Percentiles rank a stretch among this genome's conserved stretches.
These are phyloP conservation scores for Pampus argenteus DNA, from an alignment of 2,797 vertebrate genomes.

Conservation along the genomic window DNA sequence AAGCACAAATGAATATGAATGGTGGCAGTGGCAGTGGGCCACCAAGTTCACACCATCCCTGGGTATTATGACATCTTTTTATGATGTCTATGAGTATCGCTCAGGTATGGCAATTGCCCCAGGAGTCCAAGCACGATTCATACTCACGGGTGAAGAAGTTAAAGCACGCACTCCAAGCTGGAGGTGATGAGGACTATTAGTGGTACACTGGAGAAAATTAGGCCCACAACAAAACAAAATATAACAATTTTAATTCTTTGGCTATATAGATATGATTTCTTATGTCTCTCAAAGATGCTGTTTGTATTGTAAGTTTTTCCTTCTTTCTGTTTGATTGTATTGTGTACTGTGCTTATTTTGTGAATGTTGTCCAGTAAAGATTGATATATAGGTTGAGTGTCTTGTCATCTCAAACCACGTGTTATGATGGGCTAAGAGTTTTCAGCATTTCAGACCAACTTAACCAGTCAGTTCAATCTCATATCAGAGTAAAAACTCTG, in stretches of 20 bases:
- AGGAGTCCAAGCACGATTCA: slow-evolving; percentile 67
- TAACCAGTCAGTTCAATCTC: no score
- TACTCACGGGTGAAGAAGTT: slow-evolving; percentile 5
- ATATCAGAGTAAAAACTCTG: no score
- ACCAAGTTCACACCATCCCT: slow-evolving; percentile 41
- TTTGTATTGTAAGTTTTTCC: no score
- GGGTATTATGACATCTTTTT: accelerated
- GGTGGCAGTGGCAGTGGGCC: slow-evolving; percentile 70
- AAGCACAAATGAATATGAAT: slow-evolving; percentile 41
- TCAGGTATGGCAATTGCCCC: slow-evolving; percentile 54
- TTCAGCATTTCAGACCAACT: not conserved
- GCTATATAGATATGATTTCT: no score
- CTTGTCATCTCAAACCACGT: not conserved
- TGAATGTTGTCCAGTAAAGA: not conserved
- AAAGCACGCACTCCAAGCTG: slow-evolving; percentile 48
- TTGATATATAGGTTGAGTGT: not conserved
- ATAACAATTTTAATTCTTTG: no score
- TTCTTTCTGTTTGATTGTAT: no score
- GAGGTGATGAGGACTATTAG: slow-evolving; percentile 6
- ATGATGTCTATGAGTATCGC: slow-evolving; percentile 55
- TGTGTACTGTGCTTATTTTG: not conserved
- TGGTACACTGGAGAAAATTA: not conserved
- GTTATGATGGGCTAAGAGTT: not conserved
- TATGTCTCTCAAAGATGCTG: no score
- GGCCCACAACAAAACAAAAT: no score